Evolutionary conservation across 2,888 invertebrate genomes (phyloP).

Genomic region (Candidula unifasciata): DNA sequence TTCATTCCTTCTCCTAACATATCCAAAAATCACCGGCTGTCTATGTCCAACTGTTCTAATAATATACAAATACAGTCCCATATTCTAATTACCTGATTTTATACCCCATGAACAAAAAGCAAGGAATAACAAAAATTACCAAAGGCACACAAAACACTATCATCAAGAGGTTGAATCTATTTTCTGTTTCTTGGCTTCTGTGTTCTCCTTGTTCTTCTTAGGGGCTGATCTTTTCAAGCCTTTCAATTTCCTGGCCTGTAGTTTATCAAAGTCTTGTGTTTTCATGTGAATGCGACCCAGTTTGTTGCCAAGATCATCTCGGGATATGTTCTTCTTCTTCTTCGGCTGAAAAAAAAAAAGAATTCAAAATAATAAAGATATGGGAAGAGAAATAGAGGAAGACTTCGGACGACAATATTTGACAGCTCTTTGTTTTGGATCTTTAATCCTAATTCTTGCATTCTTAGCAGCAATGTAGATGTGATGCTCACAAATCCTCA

Average conservation of each 20-base stretch:
- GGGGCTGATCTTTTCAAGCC: conserved; percentile 68
- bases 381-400: too few relatives aligned
- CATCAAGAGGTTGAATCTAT: conserved; percentile 10
- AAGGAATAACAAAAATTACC: background rate
- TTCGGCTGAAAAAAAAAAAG: conserved; percentile 80
- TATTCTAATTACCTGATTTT: too few relatives aligned
- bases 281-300: conserved; percentile 95
- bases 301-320: conserved; percentile 91
- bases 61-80: too few relatives aligned
- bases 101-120: background rate
- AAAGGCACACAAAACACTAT: background rate
- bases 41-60: too few relatives aligned
- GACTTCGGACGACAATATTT: too few relatives aligned
- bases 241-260: conserved; percentile 85
- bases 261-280: conserved; percentile 88
- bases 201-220: conserved; percentile 21
- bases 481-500: too few relatives aligned
- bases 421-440: too few relatives aligned
- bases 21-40: too few relatives aligned
- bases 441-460: too few relatives aligned
- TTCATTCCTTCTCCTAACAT: too few relatives aligned
- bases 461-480: too few relatives aligned
- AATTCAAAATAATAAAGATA: too few relatives aligned
- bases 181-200: conserved; percentile 29
- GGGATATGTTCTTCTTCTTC: conserved; percentile 93